Evolutionary conservation across 2,113 vertebrate species (phyloP), one percentile per base, ranked within the genome.

Genomic region (Prochilodus magdalenae): DNA sequence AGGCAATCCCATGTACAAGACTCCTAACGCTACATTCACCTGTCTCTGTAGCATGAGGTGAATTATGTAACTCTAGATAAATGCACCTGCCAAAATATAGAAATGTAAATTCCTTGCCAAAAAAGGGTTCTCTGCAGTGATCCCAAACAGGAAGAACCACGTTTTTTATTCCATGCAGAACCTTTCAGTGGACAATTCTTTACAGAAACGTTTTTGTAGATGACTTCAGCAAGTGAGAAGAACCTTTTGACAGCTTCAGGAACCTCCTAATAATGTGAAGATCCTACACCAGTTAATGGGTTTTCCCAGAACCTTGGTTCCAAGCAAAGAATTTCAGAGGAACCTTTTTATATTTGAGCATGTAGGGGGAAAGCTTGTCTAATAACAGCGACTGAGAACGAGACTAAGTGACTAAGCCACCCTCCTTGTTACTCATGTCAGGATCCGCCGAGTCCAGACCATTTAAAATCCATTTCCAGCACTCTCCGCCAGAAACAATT

Each of bases 371-470:
- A 44, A 11, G 49, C 49, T 16, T 51, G 49, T 16, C 49, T 16
- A 51, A 51, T 16, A 51, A 57, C 3, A 22, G 7, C 1, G 1
- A 57, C n/a, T 22, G 0, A 55, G 26, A 55, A 51, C 53, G 49
- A 57, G 49, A 74, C n/a, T n/a, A n/a, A n/a, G 26, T 22, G 49
- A 55, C 5, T 29, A 1, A 30, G 26, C 66, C 40, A 76, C 5
- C 20, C 40, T 65, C 62, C 22, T 13, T 78, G n/a, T 44, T 53
- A 40, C 20, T 5, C 77, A 44, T 8, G 40, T 44, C 7, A 26
- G 24, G 36, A 40, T 59, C 55, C 27, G 33, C 15, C 71, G 53
- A 75, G 74, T 82, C 73, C 62, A 77, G 60, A 27, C 62, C 69
- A 40, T 44, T 66, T 73, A 5, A 72, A 33, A 20, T 40, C 63